A percentile compares a stretch with the other conserved stretches of the same genome.
Evolutionary conservation across 92 coral and sea anemone genomes (phyloP).

Genomic region (Siderastrea radians): DNA sequence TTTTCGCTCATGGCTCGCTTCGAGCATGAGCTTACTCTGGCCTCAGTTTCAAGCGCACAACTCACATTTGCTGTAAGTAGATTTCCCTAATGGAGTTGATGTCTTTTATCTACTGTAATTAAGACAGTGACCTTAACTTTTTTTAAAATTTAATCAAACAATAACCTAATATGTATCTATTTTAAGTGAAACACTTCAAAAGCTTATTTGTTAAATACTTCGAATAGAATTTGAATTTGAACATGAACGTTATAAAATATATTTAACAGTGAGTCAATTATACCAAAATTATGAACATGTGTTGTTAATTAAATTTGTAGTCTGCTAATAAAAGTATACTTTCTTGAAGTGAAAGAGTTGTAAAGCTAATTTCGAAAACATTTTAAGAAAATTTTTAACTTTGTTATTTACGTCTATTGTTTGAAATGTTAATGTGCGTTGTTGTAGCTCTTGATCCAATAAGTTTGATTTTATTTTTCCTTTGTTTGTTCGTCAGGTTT

Average conservation of each 20-base stretch:
- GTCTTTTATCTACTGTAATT: slow-evolving; percentile 5
- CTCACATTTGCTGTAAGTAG: slow-evolving; percentile 24
- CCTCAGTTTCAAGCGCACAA: slow-evolving; percentile 16
- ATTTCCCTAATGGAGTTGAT: background rate
- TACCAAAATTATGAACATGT: too few relatives aligned
- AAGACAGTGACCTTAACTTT: slow-evolving; percentile 11
- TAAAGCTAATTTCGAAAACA: background rate
- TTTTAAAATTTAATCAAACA: background rate
- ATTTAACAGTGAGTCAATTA: too few relatives aligned
- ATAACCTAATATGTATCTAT: too few relatives aligned
- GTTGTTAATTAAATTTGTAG: too few relatives aligned
- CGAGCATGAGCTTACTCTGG: slow-evolving; percentile 26
- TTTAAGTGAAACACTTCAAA: too few relatives aligned
- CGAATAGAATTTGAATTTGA: too few relatives aligned
- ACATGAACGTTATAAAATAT: too few relatives aligned
- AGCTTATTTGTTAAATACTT: too few relatives aligned
- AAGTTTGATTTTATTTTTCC: background rate
- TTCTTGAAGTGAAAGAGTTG: background rate
- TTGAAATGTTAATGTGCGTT: background rate
- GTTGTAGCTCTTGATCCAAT: background rate
- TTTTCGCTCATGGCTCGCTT: slow-evolving; percentile 23
- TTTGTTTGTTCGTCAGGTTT: background rate
- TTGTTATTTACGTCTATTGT: background rate
- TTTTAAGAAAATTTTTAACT: background rate
- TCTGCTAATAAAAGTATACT: too few relatives aligned